These are phyloP conservation scores for Scalopus aquaticus DNA, from an alignment of 2,113 vertebrate genomes.

Conservation along the genomic window DNA sequence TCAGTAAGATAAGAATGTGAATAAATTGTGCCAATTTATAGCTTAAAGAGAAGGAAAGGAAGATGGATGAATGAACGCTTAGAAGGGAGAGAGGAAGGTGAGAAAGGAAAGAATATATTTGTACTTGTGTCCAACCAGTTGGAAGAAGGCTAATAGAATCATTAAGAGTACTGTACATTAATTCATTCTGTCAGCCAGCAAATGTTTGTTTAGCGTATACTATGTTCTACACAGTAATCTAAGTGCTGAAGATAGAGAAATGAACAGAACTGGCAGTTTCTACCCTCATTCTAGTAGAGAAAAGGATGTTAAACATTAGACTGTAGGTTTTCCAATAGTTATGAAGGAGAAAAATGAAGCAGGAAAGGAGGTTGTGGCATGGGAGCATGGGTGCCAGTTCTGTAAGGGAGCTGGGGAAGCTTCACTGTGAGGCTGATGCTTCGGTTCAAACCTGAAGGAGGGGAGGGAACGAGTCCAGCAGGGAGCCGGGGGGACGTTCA, in stretches of 20 bases:
- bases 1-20: background rate
- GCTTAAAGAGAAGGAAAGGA: background rate
- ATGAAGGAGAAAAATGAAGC: background rate
- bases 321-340: background rate
- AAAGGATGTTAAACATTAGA: background rate
- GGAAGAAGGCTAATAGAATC: background rate
- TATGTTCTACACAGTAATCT: background rate
- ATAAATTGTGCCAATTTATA: background rate
- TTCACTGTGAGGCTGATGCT: background rate
- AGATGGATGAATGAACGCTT: background rate
- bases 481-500: background rate
- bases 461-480: background rate
- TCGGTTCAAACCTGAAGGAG: background rate
- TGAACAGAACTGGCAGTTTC: background rate
- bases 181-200: background rate
- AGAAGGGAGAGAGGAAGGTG: too few species aligned
- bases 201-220: background rate
- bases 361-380: background rate
- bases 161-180: background rate
- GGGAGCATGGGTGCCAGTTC: background rate
- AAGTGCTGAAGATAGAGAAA: background rate
- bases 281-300: background rate
- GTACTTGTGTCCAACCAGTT: background rate
- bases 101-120: background rate
- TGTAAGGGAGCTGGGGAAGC: too few species aligned